Base-by-base conservation (phyloP, 2,113 vertebrate genomes). In the Dipodomys spectabilis region DNA sequence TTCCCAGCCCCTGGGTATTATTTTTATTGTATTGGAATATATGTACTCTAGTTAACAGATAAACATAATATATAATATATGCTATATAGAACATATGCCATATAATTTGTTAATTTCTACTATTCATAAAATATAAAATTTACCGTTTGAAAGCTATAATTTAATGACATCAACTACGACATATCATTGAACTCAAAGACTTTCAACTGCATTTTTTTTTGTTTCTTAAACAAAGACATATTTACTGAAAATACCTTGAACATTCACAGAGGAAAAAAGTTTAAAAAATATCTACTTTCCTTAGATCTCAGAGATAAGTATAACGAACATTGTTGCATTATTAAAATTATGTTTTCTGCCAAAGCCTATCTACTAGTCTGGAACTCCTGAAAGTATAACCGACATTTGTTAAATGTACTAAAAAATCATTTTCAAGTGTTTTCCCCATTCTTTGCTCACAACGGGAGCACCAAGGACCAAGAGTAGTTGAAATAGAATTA, bases 231-330 rank as follows among this genome's bases (percentile, higher is more conserved):
- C 28, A 85, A 84, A 62, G 80, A 32, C 77, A 68, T 79, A 69
- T 28, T 57, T 13, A 7, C 35, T 35, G 9, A 20, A 39, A 80
- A 23, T 32, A 60, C 44, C 71, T 62, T 12, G 5, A 90, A 79
- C 73, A 90, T 67, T 25, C 57, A 49, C 22, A 86, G 65, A 93
- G 32, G 94, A 75, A 49, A 86, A 95, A 86, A 85, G 64, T 65
- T 79, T 64, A 28, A 67, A 78, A 72, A 25, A 45, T n/a, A 49
- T n/a, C 71, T 93, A 7, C 88, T 83, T 64, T 60, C 12, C 65
- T 39, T 44, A 71, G 22, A 6, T 39, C 19, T 15, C 32, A 93
- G 15, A 45, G 12, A 69, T 53, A 35, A 84, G 27, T 20, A 57
- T 27, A 87, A 5, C 74, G 44, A 20, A 83, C 15, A 80, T 53